Evolutionary conservation across 1,140 invertebrate genomes (phyloP), one percentile per base, ranked within the genome.

Genomic region (Papilio helenus): DNA sequence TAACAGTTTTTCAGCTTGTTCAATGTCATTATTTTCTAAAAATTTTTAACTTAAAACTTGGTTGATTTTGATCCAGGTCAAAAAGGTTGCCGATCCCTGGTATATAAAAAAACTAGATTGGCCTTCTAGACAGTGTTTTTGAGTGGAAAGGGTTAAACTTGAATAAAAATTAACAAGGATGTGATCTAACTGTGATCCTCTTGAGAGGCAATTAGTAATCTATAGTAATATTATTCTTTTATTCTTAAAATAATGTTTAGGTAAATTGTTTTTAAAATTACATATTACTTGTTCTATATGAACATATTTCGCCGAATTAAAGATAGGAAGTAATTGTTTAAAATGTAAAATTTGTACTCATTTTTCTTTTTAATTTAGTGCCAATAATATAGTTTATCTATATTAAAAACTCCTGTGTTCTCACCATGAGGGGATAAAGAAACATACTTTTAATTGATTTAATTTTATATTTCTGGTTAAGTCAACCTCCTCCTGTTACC

Each of bases 401-500:
- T 72, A 49, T 76, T 34, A 20, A 74, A 79, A 65, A 79, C 68
- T 84, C 81, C 85, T 82, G 83, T 82, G 71, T 81, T 83, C 78
- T 85, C 90, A 92, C 90, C 90, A 93, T 93, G 92, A 94, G 90
- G 90, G 91, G 90, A 93, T 92, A 89, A 79, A 85, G n/a, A 79
- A 79, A 9, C 80, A 61, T 85, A 83, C 83, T 81, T 80, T 82
- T 65, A 68, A 81, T 83, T 82, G 82, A 81, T 87, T 79, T 87
- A 16, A 29, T 87, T 87, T 87, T 81, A 85, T 86, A 86, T 87
- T 87, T 89, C 84, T 81, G 84, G 83, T 88, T 85, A 89, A 91
- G 87, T 87, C 86, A 86, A 92, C 92, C 92, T 94, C 92, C 92
- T 92, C 92, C 92, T 94, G 92, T 94, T 94, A 91, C 86, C 90